A percentile compares a stretch with the other conserved stretches of the same genome.
These are phyloP conservation scores for Athene cunicularia DNA, from an alignment of 2,113 vertebrate genomes.

Conservation along the genomic window DNA sequence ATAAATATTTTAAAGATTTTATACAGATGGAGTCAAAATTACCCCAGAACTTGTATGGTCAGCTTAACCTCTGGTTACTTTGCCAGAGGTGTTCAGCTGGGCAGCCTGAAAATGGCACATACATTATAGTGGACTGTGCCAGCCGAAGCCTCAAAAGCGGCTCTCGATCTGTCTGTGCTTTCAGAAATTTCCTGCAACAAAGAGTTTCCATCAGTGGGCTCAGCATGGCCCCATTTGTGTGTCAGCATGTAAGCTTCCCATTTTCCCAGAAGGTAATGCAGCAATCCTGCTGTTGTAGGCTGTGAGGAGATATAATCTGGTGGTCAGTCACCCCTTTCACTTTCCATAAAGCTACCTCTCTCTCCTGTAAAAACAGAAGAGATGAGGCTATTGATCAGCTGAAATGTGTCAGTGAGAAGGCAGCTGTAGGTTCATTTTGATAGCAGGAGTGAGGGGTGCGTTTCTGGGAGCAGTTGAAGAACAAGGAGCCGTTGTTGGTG, in stretches of 20 bases:
- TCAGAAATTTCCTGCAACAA: not conserved
- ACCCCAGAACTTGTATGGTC: not conserved
- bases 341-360: slow-evolving; percentile 1
- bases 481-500: fast-evolving
- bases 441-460: not conserved
- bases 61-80: not conserved
- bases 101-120: not conserved
- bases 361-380: not conserved
- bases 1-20: not conserved
- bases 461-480: not conserved
- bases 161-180: not conserved
- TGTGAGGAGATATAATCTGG: not conserved
- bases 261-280: not conserved
- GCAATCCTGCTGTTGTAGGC: not conserved
- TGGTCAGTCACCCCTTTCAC: not conserved
- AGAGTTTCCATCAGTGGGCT: not conserved
- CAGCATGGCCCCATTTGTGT: not conserved
- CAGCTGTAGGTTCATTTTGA: not conserved
- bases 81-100: not conserved
- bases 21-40: not conserved
- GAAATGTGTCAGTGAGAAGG: not conserved
- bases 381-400: not conserved
- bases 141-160: not conserved
- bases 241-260: fast-evolving
- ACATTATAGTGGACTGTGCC: not conserved